Percentiles rank a stretch among this genome's conserved stretches.
Evolutionary conservation across 1,140 invertebrate genomes (phyloP).

Genomic region (Drosophila kanapiae): DNA sequence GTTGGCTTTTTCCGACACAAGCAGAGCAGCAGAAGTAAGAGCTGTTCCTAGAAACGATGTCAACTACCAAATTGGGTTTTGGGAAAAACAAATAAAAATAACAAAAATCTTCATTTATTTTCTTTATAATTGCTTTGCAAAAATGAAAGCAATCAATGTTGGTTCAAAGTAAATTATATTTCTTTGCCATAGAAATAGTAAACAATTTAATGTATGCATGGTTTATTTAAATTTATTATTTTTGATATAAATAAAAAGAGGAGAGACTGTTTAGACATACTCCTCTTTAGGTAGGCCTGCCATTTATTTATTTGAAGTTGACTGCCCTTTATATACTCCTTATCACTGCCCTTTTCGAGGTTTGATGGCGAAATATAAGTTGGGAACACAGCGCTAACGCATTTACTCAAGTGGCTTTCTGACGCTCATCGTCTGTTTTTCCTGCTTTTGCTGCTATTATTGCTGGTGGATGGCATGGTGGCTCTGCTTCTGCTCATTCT

Average conservation of each 20-base stretch:
- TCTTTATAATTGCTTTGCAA: not conserved
- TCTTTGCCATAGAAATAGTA: not conserved
- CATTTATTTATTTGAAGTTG: too few species aligned
- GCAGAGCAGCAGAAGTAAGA: slow-evolving; percentile 11
- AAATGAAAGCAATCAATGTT: not conserved
- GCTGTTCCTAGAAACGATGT: slow-evolving; percentile 27
- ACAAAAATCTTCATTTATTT: not conserved
- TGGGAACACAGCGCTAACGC: slow-evolving; percentile 27
- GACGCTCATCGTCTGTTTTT: slow-evolving; percentile 42
- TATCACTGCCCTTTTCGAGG: not conserved
- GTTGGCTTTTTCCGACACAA: slow-evolving; percentile 66
- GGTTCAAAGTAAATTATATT: not conserved
- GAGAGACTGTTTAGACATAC: too few species aligned
- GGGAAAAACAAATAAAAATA: not conserved
- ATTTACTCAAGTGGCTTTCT: slow-evolving; percentile 58
- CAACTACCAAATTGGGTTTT: slow-evolving; percentile 7
- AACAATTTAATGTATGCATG: too few species aligned
- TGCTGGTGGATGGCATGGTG: slow-evolving; percentile 7
- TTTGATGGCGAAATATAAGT: slow-evolving; percentile 1
- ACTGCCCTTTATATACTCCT: too few species aligned
- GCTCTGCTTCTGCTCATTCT: not conserved
- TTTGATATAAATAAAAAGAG: too few species aligned
- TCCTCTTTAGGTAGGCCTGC: too few species aligned
- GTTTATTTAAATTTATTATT: too few species aligned
- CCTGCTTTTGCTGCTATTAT: slow-evolving; percentile 27